phyloP scores from a whole-genome alignment of 2,888 invertebrate genomes.

The Oegoconia quadripuncta region DNA sequence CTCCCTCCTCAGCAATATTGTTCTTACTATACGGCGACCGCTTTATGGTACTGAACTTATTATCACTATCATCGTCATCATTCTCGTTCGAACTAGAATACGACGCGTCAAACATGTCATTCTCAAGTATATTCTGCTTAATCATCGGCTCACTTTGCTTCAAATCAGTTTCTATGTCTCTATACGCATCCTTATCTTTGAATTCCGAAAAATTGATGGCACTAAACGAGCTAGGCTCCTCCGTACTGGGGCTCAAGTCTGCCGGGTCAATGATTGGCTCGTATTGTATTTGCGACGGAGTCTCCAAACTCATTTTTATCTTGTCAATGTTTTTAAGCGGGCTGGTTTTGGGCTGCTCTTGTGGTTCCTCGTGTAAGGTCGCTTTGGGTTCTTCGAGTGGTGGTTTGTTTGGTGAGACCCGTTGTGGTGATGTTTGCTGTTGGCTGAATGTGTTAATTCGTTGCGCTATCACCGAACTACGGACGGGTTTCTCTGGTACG shows the following conservation, averaged over 20 bases:
- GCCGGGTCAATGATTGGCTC: constrained; percentile 69
- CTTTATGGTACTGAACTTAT: constrained; percentile 86
- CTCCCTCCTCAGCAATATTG: constrained; percentile 48
- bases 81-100: constrained; percentile 76
- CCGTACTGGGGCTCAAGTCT: constrained; percentile 66
- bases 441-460: constrained; percentile 78
- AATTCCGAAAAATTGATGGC: constrained; percentile 53
- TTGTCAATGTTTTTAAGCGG: constrained; percentile 73
- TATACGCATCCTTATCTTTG: constrained; percentile 38
- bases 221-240: constrained; percentile 59
- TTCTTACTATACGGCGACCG: constrained; percentile 82
- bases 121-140: constrained; percentile 73
- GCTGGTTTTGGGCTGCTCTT: constrained; percentile 52
- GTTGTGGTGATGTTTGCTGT: constrained; percentile 33
- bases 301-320: constrained; percentile 70
- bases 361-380: constrained; percentile 31
- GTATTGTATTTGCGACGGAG: constrained; percentile 72
- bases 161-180: constrained; percentile 45
- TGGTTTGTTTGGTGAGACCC: constrained; percentile 39
- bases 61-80: constrained; percentile 82
- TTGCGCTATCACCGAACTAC: constrained; percentile 83
- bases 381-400: constrained; percentile 35
- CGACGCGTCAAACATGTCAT: constrained; percentile 73
- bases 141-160: constrained; percentile 72
- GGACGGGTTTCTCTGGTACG: constrained; percentile 82